Base-by-base conservation (phyloP, 2,888 invertebrate species). In the Mayetiola destructor region DNA sequence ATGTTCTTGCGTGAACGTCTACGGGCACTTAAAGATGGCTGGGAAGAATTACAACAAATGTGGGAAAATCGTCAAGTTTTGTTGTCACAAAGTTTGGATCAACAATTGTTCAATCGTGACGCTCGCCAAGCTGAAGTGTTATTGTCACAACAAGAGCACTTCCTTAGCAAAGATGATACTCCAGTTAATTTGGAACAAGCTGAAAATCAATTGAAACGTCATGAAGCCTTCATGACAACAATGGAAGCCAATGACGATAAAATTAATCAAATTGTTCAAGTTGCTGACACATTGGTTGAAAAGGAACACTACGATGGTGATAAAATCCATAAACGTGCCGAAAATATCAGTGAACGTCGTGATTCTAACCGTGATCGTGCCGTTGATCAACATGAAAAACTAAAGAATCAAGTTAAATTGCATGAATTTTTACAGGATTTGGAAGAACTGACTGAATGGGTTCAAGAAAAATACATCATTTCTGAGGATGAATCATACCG, bases 171-270 rank as follows among this genome's bases (percentile, higher is more conserved):
- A 76, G 94, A 96, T 69, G 97, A 99, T 68, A 88, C 89, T 3
- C 95, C 96, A 8, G 82, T 85, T 62, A 92, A 90, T 69, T 77
- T 99, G 64, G 99, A 99, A 72, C 94, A 96, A 70, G 99, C 96
- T 29, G 99, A 99, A 72, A 93, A 93, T 70, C 79, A 88, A 68
- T 85, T 97, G 68, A 99, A 99, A 73, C 86, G 94, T 54, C 95
- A 99, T 74, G 97, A 99, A 72, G 94, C 96, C 1, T 97, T 99
- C 81, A 84, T 97, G 66, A 97, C 97, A 1, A 97, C 97, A 4
- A 95, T 99, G 94, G 97, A 99, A 72, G 99, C 99, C 14, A 99
- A 99, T 74, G 99, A 99, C 71, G 99, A 99, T 70, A 99, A 99
- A 76, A 91, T 99, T 69, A 95, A 96, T 71, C 88, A 88, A 1